Base-by-base conservation (phyloP, 2,888 invertebrate genomes). In the Notodonta dromedarius region DNA sequence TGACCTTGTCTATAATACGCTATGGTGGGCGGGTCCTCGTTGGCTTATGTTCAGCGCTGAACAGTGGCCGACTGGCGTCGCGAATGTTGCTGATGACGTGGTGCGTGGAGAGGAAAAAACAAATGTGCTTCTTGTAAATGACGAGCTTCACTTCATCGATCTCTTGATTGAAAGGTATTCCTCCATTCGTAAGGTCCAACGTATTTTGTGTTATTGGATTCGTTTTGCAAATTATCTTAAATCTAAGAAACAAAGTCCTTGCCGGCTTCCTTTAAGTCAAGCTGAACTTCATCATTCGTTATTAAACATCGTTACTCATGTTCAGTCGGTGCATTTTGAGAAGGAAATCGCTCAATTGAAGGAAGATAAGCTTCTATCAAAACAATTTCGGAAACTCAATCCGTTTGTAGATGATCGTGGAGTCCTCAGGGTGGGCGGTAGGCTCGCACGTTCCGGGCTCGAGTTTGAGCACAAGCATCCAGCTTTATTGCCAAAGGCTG, bases 391-490 rank as follows among this genome's bases (percentile, higher is more conserved):
- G 5, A 46, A 46, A n/a, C 35, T 60, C n/a, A 52, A 52, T 57
- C 60, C 60, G 11, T 60, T 58, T 24, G 13, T 58, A 13, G 61
- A 61, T 13, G 32, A 50, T 24, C 24, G 24, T 39, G 61, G 55
- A 13, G 39, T 58, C 35, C 56, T 61, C 55, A 61, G 61, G 61
- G 61, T 61, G 58, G 61, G 58, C 58, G 56, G 61, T 13, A 39
- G 61, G 35, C 42, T 61, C 2, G 54, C 58, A n/a, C 58, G 58
- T 5, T 58, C 58, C 4, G 61, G 61, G 13, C 42, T 61, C 7
- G 62, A 62, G 35, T 62, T 52, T 39, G 58, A 58, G 13, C 59
- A 62, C 9, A 62, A 46, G 52, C 59, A 62, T 51, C 62, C 59
- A 16, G 56, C 56, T 54, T 6, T 59, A 4, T 16, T 54, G 11